A percentile compares a stretch with the other conserved stretches of the same genome.
Conservation (phyloP, 2,797 vertebrate genomes). For the Rallus crepitans region DNA sequence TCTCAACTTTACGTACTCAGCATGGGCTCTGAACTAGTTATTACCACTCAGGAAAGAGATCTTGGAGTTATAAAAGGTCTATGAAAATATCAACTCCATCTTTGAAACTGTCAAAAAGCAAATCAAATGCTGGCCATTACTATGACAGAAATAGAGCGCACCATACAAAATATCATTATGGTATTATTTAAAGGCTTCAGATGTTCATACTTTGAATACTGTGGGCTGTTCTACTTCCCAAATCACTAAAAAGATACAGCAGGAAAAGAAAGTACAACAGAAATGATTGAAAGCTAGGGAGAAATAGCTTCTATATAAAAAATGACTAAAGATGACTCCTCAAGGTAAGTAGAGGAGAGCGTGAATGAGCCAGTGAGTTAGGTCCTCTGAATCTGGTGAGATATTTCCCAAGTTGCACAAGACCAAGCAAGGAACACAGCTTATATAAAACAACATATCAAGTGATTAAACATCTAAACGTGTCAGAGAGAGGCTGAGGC, state of each 20-base stretch:
- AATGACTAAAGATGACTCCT: background rate
- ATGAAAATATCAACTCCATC: constrained; percentile 55
- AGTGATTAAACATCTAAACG: background rate
- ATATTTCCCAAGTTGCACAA: background rate
- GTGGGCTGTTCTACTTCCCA: background rate
- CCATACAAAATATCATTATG: constrained; percentile 39
- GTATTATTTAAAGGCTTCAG: constrained; percentile 46
- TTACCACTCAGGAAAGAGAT: constrained; percentile 51
- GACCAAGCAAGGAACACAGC: background rate
- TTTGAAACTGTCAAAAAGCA: constrained; percentile 53
- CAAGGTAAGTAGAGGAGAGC: background rate
- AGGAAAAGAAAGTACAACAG: constrained; percentile 12
- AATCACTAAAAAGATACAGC: background rate
- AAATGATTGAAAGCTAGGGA: background rate
- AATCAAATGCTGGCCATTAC: constrained; percentile 54
- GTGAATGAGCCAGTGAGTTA: background rate
- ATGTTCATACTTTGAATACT: constrained; percentile 19
- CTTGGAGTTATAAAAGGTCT: constrained; percentile 53
- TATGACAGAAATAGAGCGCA: constrained; percentile 26
- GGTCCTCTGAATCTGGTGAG: background rate
- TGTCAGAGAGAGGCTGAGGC: background rate
- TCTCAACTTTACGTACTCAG: constrained; percentile 54
- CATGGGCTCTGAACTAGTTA: constrained; percentile 33
- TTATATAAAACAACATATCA: accelerated
- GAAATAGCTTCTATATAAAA: background rate